A percentile compares a stretch with the other conserved stretches of the same genome.
Conservation (phyloP, 2,113 vertebrate species). For the Dicentrarchus labrax region DNA sequence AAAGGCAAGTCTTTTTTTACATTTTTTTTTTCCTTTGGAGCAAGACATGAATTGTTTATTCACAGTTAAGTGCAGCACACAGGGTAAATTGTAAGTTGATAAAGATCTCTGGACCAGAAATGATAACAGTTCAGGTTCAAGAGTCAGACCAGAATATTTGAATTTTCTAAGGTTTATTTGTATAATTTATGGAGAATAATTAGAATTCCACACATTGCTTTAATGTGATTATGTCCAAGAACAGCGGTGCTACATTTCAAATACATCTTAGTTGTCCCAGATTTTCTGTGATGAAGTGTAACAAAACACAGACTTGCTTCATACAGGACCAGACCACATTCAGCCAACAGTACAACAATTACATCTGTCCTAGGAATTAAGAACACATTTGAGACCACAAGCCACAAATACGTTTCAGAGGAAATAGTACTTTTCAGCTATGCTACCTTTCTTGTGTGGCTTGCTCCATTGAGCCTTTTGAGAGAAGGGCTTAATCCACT, state of each 20-base stretch:
- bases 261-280: conserved; percentile 35
- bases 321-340: conserved; percentile 53
- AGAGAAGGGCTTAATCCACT: conserved; percentile 72
- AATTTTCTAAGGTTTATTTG: conserved; percentile 27
- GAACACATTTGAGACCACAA: conserved; percentile 72
- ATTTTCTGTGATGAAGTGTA: conserved; percentile 55
- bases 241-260: conserved; percentile 16
- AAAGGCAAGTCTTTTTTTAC: conserved; percentile 7
- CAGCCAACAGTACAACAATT: conserved; percentile 64
- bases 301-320: conserved; percentile 59
- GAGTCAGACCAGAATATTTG: conserved; percentile 20
- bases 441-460: conserved; percentile 53
- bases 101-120: conserved; percentile 18
- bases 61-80: conserved; percentile 8
- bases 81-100: conserved; percentile 4
- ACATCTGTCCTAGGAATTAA: conserved; percentile 69
- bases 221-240: conserved; percentile 32
- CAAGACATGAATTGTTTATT: conserved; percentile 11
- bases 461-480: conserved; percentile 49
- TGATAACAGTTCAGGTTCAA: conserved; percentile 16
- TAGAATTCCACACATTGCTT: conserved; percentile 34
- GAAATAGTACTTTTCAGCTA: conserved; percentile 57
- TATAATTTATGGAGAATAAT: conserved; percentile 31
- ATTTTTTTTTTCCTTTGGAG: conserved; percentile 2
- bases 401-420: conserved; percentile 58